Percentiles rank a stretch among this genome's conserved stretches.
phyloP scores from a whole-genome alignment of 2,888 invertebrate genomes.

The Drosophila anceps region DNA sequence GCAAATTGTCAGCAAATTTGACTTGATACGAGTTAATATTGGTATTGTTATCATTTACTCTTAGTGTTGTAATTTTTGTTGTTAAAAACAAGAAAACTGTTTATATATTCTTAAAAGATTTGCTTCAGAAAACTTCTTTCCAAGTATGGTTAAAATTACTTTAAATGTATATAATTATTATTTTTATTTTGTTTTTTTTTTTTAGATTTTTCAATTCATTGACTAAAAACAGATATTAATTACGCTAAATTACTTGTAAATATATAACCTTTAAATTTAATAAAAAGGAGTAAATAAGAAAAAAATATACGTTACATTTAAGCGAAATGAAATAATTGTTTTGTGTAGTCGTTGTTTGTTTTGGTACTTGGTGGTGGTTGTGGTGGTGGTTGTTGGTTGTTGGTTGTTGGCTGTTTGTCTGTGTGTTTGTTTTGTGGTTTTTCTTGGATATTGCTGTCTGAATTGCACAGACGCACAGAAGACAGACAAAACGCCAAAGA shows the following conservation, averaged over 20 bases:
- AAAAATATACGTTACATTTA: conserved; percentile 71
- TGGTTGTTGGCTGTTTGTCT: conserved; percentile 29
- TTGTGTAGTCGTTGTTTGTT: conserved; percentile 31
- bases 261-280: conserved; percentile 76
- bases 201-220: conserved; percentile 66
- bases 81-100: conserved; percentile 82
- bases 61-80: conserved; percentile 61
- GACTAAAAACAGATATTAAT: conserved; percentile 78
- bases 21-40: conserved; percentile 73
- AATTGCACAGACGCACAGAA: conserved; percentile 30
- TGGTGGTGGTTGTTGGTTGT: conserved; percentile 20
- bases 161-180: conserved; percentile 50
- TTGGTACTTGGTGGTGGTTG: not conserved
- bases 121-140: conserved; percentile 59
- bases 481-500: conserved; percentile 36
- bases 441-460: conserved; percentile 12
- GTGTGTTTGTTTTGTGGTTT: conserved; percentile 16
- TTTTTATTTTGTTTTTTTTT: conserved; percentile 51
- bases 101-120: conserved; percentile 65
- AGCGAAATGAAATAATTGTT: conserved; percentile 58
- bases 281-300: conserved; percentile 58
- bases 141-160: conserved; percentile 70
- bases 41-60: conserved; percentile 68
- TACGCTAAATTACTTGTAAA: conserved; percentile 78
- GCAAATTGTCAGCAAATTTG: conserved; percentile 77